A percentile compares a stretch with the other conserved stretches of the same genome.
Evolutionary conservation across 1,140 invertebrate genomes (phyloP).

Genomic region (Trichonephila inaurata): DNA sequence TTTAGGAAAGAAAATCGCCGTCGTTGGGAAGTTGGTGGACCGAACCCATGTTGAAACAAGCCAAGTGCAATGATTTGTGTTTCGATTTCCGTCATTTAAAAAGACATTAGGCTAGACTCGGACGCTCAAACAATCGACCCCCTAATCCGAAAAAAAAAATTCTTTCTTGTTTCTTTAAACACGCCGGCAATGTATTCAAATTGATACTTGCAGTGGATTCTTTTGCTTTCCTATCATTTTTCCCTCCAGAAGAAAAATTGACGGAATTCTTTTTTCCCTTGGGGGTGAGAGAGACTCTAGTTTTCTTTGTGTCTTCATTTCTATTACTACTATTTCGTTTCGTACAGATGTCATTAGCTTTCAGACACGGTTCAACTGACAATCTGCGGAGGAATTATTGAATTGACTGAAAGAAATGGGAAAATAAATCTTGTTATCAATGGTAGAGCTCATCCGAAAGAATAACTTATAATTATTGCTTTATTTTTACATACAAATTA

Average conservation of each 20-base stretch:
- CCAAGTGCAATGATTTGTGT: constrained; percentile 16
- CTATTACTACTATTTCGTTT: neutral
- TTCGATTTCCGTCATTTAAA: constrained; percentile 20
- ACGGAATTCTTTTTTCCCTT: neutral
- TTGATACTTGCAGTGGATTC: neutral
- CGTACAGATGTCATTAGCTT: constrained; percentile 3
- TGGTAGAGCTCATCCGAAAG: neutral
- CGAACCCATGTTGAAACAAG: constrained; percentile 3
- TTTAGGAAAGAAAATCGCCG: neutral
- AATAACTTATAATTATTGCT: neutral
- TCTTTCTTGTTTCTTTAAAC: neutral
- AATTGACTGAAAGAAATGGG: neutral
- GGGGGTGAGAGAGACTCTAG: neutral
- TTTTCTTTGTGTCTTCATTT: neutral
- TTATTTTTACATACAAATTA: neutral
- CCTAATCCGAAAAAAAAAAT: neutral
- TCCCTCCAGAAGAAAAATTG: neutral
- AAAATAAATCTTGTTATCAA: neutral
- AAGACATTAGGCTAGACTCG: constrained; percentile 18
- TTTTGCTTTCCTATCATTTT: neutral
- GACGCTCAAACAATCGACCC: neutral
- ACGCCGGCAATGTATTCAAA: neutral
- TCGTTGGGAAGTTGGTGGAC: neutral
- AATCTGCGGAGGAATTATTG: neutral
- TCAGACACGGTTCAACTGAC: neutral